A percentile compares a stretch with the other conserved stretches of the same genome.
Conservation (phyloP, 2,113 vertebrate species). For the Upupa epops region DNA sequence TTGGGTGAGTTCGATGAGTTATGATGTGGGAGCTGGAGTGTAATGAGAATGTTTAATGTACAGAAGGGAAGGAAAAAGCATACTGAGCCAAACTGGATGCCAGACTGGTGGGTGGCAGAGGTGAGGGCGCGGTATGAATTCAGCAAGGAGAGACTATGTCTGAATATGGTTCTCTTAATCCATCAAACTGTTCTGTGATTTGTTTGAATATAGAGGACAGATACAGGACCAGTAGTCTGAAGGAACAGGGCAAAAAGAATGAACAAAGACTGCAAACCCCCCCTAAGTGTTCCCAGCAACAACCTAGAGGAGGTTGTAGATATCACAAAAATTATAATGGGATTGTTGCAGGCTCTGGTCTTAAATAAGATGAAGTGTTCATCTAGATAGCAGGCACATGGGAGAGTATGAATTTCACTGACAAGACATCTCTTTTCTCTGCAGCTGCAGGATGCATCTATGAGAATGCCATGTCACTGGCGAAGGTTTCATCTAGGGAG, state of each 20-base stretch:
- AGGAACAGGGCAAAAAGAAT: background rate
- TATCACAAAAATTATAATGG: background rate
- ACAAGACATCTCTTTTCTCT: background rate
- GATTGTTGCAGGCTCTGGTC: background rate
- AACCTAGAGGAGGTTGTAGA: background rate
- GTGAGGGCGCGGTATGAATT: background rate
- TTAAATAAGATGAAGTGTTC: background rate
- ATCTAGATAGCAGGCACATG: background rate
- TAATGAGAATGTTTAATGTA: background rate
- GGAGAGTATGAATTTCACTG: background rate
- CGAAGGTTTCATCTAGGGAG: background rate
- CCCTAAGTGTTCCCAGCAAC: background rate
- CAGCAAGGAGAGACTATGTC: background rate
- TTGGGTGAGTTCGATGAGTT: constrained; percentile 1
- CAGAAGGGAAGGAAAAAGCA: background rate
- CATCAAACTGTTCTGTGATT: background rate
- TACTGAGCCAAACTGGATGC: background rate
- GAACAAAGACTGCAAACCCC: background rate
- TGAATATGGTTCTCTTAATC: background rate
- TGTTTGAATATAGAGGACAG: background rate
- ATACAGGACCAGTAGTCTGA: background rate
- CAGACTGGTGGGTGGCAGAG: background rate
- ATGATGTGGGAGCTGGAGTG: background rate
- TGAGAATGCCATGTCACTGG: fast-evolving
- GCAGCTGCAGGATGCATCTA: background rate